phyloP scores from a whole-genome alignment of 2,888 invertebrate species.

The Helleia helle region DNA sequence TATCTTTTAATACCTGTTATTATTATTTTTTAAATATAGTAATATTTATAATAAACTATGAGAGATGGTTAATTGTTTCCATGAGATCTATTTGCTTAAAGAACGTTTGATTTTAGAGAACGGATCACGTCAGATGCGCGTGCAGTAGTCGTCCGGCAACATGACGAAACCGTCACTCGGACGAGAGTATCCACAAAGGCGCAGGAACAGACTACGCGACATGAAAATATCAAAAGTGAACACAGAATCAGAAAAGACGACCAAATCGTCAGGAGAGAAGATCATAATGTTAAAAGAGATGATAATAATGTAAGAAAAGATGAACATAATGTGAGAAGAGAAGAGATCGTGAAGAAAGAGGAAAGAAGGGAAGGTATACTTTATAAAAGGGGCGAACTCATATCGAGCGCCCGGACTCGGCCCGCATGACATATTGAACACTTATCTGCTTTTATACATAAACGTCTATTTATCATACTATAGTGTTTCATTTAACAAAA shows the following conservation, averaged over 20 bases:
- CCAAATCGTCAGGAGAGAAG: constrained; percentile 22
- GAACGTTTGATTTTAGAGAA: constrained; percentile 66
- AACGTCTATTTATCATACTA: constrained; percentile 59
- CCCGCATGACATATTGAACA: constrained; percentile 50
- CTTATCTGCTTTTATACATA: constrained; percentile 59
- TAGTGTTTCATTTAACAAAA: constrained; percentile 30
- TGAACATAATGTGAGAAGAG: constrained; percentile 64
- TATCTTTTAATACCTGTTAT: no score
- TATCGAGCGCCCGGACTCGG: constrained; percentile 80
- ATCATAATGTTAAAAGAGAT: constrained; percentile 24
- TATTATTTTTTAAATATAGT: no score
- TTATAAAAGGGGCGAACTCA: constrained; percentile 87
- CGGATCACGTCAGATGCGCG: constrained; percentile 63
- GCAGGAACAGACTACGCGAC: constrained; percentile 22
- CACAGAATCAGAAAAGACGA: constrained; percentile 15
- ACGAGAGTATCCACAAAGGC: constrained; percentile 31
- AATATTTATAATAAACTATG: no score
- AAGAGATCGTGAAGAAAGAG: constrained; percentile 30
- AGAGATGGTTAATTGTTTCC: no score
- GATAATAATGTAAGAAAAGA: constrained; percentile 26
- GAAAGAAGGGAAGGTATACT: constrained; percentile 52
- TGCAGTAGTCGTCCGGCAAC: constrained; percentile 49
- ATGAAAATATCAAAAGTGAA: constrained; percentile 13
- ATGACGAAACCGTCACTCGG: constrained; percentile 72
- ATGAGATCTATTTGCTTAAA: no score